Conservation (phyloP, 2,797 vertebrate genomes). For the Brotula barbata region DNA sequence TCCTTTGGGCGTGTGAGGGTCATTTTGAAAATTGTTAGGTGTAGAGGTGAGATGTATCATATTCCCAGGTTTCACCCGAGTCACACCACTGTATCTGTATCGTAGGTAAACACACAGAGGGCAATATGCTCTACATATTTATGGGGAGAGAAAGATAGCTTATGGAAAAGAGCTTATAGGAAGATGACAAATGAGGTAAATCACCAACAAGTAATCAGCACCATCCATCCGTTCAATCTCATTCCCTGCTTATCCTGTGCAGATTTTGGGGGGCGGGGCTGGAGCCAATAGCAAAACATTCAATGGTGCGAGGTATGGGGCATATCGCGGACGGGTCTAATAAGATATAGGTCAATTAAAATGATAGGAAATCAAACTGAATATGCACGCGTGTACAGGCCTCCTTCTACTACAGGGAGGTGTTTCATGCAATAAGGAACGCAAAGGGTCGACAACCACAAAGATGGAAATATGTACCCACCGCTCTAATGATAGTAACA, state of each 20-base stretch:
- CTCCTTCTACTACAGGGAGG: no score
- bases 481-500: constrained; percentile 11
- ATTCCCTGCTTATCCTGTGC: no score
- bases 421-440: constrained; percentile 45
- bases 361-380: no score
- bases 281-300: no score
- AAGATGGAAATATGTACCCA: constrained; percentile 35
- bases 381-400: no score
- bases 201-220: constrained; percentile 5
- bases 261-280: no score
- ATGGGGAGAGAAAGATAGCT: no score
- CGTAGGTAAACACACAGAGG: background rate
- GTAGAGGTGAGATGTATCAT: constrained; percentile 5
- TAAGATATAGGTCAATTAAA: no score
- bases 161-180: background rate
- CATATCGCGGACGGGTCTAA: no score
- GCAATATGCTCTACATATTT: background rate
- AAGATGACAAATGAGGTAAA: constrained; percentile 21
- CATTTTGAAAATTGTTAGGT: constrained; percentile 23
- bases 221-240: background rate
- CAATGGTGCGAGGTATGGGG: no score
- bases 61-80: background rate
- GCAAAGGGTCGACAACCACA: background rate
- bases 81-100: background rate
- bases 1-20: constrained; percentile 13